A percentile compares a stretch with the other conserved stretches of the same genome.
Conservation (phyloP, 2,888 invertebrate genomes). For the Tyria jacobaeae region DNA sequence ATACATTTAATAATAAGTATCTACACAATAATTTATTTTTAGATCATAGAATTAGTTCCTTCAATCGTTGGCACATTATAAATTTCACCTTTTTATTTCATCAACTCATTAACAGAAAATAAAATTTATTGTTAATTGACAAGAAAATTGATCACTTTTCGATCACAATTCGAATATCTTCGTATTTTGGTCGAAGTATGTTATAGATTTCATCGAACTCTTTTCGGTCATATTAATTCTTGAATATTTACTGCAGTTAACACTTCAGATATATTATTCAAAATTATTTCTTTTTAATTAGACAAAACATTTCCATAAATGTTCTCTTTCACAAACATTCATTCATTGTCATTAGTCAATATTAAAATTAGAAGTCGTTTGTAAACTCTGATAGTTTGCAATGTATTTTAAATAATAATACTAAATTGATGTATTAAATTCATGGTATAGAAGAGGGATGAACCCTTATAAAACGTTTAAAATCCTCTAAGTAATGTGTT, state of each 20-base stretch:
- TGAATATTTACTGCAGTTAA: neutral
- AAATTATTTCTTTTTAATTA: neutral
- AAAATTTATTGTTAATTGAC: constrained; percentile 46
- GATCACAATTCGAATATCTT: constrained; percentile 3
- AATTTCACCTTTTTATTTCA: constrained; percentile 24
- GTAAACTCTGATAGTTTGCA: constrained; percentile 8
- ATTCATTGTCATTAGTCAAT: constrained; percentile 3
- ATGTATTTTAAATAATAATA: constrained; percentile 8
- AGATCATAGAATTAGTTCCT: constrained; percentile 32
- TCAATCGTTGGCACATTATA: constrained; percentile 47
- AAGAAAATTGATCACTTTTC: constrained; percentile 31
- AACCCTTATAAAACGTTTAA: neutral
- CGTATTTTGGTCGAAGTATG: neutral
- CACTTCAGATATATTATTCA: constrained; percentile 5
- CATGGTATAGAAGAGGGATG: constrained; percentile 27
- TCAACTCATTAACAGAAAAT: constrained; percentile 27
- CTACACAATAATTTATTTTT: constrained; percentile 30
- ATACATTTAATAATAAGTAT: constrained; percentile 42
- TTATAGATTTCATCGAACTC: neutral
- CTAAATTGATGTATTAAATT: constrained; percentile 46
- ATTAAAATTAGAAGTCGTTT: constrained; percentile 12
- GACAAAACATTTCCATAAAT: constrained; percentile 21
- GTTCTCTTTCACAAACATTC: constrained; percentile 17
- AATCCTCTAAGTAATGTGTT: constrained; percentile 16
- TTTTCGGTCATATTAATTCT: neutral